Evolutionary conservation across 35 echinoderm and acorn worm genomes (phyloP).

Genomic region (Ophioderma brevispina): DNA sequence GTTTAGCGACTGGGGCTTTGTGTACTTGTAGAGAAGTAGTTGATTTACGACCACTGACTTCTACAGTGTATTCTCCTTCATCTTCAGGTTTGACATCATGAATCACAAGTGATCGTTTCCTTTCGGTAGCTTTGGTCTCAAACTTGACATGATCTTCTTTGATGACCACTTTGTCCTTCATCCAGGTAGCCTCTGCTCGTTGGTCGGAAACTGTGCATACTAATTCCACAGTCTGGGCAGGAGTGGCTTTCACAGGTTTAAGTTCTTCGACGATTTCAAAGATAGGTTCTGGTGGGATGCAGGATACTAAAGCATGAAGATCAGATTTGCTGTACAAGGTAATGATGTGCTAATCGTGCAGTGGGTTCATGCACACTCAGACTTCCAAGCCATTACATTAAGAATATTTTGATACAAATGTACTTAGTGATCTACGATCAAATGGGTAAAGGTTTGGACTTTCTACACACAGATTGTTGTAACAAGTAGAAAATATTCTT

Average conservation of each 20-base stretch:
- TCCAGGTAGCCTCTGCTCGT: constrained; percentile 54
- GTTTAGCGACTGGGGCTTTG: not conserved
- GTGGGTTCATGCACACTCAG: no score
- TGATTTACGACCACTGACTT: constrained; percentile 57
- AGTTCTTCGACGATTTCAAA: constrained; percentile 66
- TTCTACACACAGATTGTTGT: no score
- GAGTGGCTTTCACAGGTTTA: constrained; percentile 43
- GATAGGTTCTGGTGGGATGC: constrained; percentile 44
- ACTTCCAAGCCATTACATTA: no score
- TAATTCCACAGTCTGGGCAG: constrained; percentile 31
- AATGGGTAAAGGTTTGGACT: no score
- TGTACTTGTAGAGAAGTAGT: constrained; percentile 41
- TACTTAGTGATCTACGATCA: no score
- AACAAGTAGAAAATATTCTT: no score
- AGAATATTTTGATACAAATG: no score
- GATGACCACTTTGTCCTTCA: constrained; percentile 59
- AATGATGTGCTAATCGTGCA: no score
- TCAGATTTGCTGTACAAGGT: no score
- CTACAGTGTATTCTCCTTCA: constrained; percentile 60
- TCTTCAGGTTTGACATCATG: constrained; percentile 37
- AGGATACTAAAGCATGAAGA: no score
- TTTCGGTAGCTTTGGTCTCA: constrained; percentile 36
- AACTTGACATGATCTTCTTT: constrained; percentile 42
- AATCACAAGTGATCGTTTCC: constrained; percentile 53
- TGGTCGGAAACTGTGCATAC: constrained; percentile 65